phyloP scores from a whole-genome alignment of 2,113 vertebrate species.

The Lophius piscatorius region DNA sequence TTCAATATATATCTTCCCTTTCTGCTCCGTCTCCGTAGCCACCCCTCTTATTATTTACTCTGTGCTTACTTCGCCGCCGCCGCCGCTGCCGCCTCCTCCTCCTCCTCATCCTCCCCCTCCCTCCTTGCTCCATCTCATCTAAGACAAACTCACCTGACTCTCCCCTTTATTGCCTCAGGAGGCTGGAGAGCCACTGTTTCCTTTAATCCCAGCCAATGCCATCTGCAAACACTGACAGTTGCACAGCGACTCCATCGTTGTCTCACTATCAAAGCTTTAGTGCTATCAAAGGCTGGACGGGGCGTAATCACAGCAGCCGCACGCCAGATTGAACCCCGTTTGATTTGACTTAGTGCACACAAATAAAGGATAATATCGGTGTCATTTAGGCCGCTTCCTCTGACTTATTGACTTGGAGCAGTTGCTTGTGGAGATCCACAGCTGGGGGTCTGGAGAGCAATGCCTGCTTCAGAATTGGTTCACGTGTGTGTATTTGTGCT shows the following conservation, averaged over 20 bases:
- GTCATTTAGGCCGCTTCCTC: constrained; percentile 74
- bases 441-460: constrained; percentile 72
- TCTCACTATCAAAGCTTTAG: constrained; percentile 71
- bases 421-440: constrained; percentile 63
- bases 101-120: constrained; percentile 23
- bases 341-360: constrained; percentile 76
- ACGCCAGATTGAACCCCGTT: constrained; percentile 67
- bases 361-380: constrained; percentile 76
- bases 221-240: constrained; percentile 70
- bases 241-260: constrained; percentile 64
- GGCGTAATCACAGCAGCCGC: constrained; percentile 71
- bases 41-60: constrained; percentile 72
- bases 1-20: constrained; percentile 61
- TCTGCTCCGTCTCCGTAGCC: constrained; percentile 42
- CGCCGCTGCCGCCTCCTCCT: constrained; percentile 43
- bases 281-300: constrained; percentile 72
- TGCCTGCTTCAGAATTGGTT: constrained; percentile 50
- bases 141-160: constrained; percentile 73
- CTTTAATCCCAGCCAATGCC: constrained; percentile 79
- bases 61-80: constrained; percentile 46
- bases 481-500: constrained; percentile 35
- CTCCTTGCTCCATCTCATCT: constrained; percentile 69
- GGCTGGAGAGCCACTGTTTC: constrained; percentile 76
- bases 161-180: constrained; percentile 74
- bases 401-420: constrained; percentile 68